These are phyloP conservation scores for Caenorhabditis virilis DNA, from an alignment of 2,888 invertebrate species.

Conservation along the genomic window DNA sequence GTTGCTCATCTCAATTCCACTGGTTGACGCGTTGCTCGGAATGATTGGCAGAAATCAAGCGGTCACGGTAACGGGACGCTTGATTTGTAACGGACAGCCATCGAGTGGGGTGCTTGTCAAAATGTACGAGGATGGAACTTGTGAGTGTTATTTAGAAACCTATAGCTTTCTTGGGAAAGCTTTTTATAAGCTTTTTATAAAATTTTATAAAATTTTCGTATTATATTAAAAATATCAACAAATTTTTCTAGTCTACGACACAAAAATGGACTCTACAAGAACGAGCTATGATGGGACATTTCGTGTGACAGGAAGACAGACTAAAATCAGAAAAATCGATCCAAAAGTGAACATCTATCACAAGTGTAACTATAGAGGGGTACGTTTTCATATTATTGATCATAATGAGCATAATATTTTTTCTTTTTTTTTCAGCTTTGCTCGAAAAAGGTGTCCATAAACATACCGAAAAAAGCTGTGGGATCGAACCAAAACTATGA, in stretches of 20 bases:
- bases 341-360: constrained; percentile 41
- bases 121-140: constrained; percentile 33
- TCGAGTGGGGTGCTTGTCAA: constrained; percentile 22
- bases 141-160: no score
- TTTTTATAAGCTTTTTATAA: no score
- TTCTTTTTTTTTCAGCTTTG: constrained; percentile 27
- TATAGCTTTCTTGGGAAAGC: no score
- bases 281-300: constrained; percentile 57
- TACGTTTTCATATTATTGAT: constrained; percentile 5
- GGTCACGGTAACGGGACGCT: constrained; percentile 20
- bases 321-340: constrained; percentile 38
- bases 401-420: no score
- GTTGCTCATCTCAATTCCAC: not conserved
- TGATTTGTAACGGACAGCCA: constrained; percentile 31
- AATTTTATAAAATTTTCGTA: not conserved
- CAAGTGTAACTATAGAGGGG: constrained; percentile 34
- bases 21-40: constrained; percentile 7
- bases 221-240: not conserved
- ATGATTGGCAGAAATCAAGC: constrained; percentile 18
- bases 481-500: constrained; percentile 22
- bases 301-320: constrained; percentile 39
- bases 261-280: constrained; percentile 53
- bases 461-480: constrained; percentile 26
- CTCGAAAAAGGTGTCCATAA: constrained; percentile 28
- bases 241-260: constrained; percentile 45